phyloP scores from a whole-genome alignment of 2,113 vertebrate species.

The Thamnophis sirtalis region DNA sequence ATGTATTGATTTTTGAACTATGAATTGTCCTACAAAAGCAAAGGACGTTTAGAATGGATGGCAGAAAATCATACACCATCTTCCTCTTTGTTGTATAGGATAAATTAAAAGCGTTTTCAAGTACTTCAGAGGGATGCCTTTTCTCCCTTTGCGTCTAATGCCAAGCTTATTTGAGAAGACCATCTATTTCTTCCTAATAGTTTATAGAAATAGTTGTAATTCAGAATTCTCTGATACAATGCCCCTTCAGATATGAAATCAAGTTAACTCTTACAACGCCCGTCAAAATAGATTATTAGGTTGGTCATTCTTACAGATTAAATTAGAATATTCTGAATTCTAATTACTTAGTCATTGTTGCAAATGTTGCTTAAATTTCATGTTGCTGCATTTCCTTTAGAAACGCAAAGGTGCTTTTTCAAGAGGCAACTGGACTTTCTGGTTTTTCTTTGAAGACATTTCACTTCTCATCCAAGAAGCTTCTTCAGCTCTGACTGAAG shows the following conservation, averaged over 20 bases:
- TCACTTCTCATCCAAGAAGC: too few relatives aligned
- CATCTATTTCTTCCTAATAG: not conserved
- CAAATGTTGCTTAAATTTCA: not conserved
- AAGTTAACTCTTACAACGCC: not conserved
- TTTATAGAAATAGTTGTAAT: not conserved
- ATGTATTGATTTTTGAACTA: not conserved
- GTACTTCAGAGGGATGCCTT: not conserved
- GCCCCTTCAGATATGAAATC: not conserved
- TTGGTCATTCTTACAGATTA: not conserved
- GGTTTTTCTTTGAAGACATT: too few relatives aligned
- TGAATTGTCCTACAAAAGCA: not conserved
- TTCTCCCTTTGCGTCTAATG: not conserved
- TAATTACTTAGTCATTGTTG: not conserved
- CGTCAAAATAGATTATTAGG: not conserved
- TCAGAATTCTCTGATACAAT: not conserved
- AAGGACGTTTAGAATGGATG: not conserved
- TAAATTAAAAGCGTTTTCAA: not conserved
- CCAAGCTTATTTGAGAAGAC: not conserved
- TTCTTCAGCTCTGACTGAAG: too few relatives aligned
- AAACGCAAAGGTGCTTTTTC: not conserved
- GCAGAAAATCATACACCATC: not conserved
- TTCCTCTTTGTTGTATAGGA: not conserved
- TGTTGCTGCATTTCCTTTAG: not conserved
- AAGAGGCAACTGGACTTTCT: too few relatives aligned
- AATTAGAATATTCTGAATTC: not conserved